Evolutionary conservation across 2,888 invertebrate species (phyloP), one percentile per base, ranked within the genome.

Genomic region (Coronaproctus castanopsis): DNA sequence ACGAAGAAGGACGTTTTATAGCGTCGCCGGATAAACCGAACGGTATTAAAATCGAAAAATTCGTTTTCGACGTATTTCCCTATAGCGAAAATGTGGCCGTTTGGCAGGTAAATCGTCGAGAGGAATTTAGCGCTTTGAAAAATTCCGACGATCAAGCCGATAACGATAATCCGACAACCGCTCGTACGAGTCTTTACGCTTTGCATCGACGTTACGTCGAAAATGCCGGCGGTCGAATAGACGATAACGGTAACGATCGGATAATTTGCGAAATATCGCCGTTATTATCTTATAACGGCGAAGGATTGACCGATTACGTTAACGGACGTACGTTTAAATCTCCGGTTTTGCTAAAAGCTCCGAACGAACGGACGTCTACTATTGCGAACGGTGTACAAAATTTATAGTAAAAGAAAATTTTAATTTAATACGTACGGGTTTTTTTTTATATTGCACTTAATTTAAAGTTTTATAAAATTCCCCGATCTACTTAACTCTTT

Each of bases 1-100:
- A 89, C 69, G 75, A 77, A 1, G 75, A 78, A 8, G 89, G 90
- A 2, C 74, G 80, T 20, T 36, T 36, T 8, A 76, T 80, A 54
- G 75, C 81, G 50, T 82, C 80, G 63, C 96, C 98, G 0, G 78
- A 80, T 0, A 79, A 80, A 62, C 83, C 91, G 0, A 98, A 98
- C 68, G 98, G 97, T 10, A 90, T 98, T 64, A 99, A 99, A 75
- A 85, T 99, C 74, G 98, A 99, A 70, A 98, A 97, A 72, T 99
- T 99, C 71, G 88, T 99, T 10, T 99, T 99, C 71, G 98, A 99
- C 72, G 95, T 97, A 0, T 98, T 99, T 70, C 87, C 87, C 68
- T 92, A 90, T 72, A 82, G 95, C 1, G 81, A 87, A 64, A 84
- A 83, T 67, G 89, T 98, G 69, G 90, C 87, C 14, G 89, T 90